Conservation (phyloP, 2,797 vertebrate genomes). For the Gymnoscopelus braueri region DNA sequence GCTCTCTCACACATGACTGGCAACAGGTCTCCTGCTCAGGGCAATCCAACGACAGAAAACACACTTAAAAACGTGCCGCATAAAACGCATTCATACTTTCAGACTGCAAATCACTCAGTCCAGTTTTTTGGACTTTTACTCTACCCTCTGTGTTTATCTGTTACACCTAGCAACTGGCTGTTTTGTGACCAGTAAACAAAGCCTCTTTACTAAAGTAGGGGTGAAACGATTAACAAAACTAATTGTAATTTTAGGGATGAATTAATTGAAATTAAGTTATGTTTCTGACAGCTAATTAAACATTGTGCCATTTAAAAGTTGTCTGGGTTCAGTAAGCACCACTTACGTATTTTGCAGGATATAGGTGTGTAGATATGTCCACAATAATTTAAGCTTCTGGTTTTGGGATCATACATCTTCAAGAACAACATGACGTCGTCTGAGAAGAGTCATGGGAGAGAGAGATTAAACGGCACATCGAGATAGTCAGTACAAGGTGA, state of each 20-base stretch:
- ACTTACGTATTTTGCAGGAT: constrained; percentile 99
- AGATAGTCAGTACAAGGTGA: no score
- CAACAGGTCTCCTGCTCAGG: constrained; percentile 93
- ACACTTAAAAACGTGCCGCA: not conserved
- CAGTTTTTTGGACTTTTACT: no score
- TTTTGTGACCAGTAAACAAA: no score
- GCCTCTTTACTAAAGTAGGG: no score
- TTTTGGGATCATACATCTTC: constrained; percentile 99
- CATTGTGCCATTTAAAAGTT: not conserved
- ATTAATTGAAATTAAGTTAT: no score
- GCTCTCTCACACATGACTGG: constrained; percentile 99
- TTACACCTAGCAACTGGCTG: no score
- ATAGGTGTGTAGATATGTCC: constrained; percentile 99
- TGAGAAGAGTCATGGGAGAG: constrained; percentile 57
- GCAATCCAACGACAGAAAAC: not conserved
- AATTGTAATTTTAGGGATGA: no score
- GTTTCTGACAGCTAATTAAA: no score
- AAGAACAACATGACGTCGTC: constrained; percentile 99
- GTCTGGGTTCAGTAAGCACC: not conserved
- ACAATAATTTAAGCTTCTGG: constrained; percentile 99
- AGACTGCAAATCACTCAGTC: no score
- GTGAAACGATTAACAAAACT: no score
- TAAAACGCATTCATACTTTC: not conserved
- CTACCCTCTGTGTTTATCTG: no score
- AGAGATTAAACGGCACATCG: no score